Conservation (phyloP, 2,888 invertebrate species). For the Harmothoe impar region DNA sequence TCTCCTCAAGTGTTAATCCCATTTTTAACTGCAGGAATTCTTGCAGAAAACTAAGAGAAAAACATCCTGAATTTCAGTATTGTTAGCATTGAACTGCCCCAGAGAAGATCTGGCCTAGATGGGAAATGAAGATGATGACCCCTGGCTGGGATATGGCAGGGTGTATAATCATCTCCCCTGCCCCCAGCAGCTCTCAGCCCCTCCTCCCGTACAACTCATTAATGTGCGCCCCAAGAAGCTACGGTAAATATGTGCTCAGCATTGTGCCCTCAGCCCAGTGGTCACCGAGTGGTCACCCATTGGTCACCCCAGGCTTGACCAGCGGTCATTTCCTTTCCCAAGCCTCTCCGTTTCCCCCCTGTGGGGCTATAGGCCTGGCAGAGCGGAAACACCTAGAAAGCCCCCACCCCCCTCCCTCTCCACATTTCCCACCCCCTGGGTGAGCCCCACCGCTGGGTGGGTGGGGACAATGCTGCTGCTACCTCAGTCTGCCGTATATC, state of each 20-base stretch:
- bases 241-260: constrained; percentile 53
- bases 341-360: constrained; percentile 51
- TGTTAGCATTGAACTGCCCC: too few species aligned
- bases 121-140: neutral
- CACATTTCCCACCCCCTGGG: neutral
- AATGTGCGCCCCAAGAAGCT: constrained; percentile 23
- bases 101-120: neutral
- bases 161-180: neutral
- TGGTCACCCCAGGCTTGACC: constrained; percentile 51
- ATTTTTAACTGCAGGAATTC: too few species aligned
- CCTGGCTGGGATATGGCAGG: neutral
- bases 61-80: too few species aligned
- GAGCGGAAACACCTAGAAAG: constrained; percentile 34
- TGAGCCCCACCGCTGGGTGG: constrained; percentile 5
- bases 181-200: neutral
- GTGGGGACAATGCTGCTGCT: neutral
- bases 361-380: neutral
- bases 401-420: neutral
- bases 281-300: neutral
- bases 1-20: too few species aligned
- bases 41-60: too few species aligned
- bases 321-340: constrained; percentile 58
- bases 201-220: neutral
- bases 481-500: constrained; percentile 19
- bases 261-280: constrained; percentile 32